A percentile compares a stretch with the other conserved stretches of the same genome.
These are phyloP conservation scores for Helicoverpa armigera DNA, from an alignment of 1,140 invertebrate genomes.

Conservation along the genomic window DNA sequence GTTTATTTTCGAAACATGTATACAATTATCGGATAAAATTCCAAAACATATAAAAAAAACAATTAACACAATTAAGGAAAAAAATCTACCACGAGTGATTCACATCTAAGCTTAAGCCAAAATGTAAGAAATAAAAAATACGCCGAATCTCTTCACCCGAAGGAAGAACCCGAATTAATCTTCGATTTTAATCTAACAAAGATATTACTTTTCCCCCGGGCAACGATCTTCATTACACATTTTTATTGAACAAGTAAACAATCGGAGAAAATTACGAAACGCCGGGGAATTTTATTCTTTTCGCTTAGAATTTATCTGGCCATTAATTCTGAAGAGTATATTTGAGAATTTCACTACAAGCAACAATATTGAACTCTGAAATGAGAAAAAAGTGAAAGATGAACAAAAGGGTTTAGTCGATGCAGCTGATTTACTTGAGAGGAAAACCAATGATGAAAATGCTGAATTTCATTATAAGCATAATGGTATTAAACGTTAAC, in stretches of 20 bases:
- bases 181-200: constrained; percentile 42
- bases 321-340: not conserved
- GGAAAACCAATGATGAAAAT: not conserved
- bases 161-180: constrained; percentile 28
- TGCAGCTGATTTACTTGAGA: too few relatives aligned
- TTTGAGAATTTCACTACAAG: constrained; percentile 5
- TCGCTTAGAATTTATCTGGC: not conserved
- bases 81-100: not conserved
- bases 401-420: too few relatives aligned
- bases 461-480: not conserved
- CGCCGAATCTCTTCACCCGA: constrained; percentile 2
- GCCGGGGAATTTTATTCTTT: not conserved
- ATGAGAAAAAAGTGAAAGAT: too few relatives aligned
- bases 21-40: too few relatives aligned
- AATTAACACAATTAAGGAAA: not conserved
- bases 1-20: too few relatives aligned
- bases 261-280: constrained; percentile 1
- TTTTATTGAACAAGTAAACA: constrained; percentile 40
- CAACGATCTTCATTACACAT: constrained; percentile 35
- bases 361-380: not conserved
- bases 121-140: constrained; percentile 13
- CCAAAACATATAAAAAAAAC: too few relatives aligned
- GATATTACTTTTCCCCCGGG: constrained; percentile 22
- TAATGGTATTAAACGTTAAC: too few relatives aligned
- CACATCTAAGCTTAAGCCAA: not conserved